A percentile compares a stretch with the other conserved stretches of the same genome.
Evolutionary conservation across 2,797 vertebrate genomes (phyloP).

Genomic region (Hemitrygon akajei): DNA sequence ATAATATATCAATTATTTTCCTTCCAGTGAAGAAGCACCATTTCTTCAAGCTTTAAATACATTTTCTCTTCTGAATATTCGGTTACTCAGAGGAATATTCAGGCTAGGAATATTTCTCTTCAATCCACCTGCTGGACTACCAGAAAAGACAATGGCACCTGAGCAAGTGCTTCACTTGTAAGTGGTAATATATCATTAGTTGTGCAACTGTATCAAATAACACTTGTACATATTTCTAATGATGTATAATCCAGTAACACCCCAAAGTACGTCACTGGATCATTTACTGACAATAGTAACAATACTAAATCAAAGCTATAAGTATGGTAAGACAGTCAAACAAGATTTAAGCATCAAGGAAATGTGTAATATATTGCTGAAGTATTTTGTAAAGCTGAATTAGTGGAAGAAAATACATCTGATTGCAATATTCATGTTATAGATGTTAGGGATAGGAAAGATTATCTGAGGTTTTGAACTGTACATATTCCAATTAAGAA

Average conservation of each 20-base stretch:
- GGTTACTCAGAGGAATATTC: conserved; percentile 57
- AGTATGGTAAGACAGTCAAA: background rate
- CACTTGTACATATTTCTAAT: background rate
- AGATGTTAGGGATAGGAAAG: background rate
- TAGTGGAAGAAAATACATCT: background rate
- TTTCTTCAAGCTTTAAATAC: conserved; percentile 46
- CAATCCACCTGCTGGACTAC: conserved; percentile 39
- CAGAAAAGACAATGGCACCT: conserved; percentile 47
- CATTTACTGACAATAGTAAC: background rate
- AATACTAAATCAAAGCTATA: background rate
- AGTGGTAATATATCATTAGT: conserved; percentile 40
- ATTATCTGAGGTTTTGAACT: no score
- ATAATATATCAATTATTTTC: background rate
- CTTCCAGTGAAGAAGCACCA: conserved; percentile 43
- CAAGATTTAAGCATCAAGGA: background rate
- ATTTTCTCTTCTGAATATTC: conserved; percentile 50
- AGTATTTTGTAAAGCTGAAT: background rate
- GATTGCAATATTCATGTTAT: background rate
- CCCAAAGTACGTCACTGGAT: background rate
- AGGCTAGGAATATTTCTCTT: conserved; percentile 53
- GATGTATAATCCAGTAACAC: background rate
- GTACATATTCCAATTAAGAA: no score
- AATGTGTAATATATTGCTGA: background rate
- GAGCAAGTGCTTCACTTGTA: conserved; percentile 59
- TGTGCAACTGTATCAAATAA: background rate